Evolutionary conservation across 1,140 invertebrate species (phyloP).

Genomic region (Caenorhabditis remanei): DNA sequence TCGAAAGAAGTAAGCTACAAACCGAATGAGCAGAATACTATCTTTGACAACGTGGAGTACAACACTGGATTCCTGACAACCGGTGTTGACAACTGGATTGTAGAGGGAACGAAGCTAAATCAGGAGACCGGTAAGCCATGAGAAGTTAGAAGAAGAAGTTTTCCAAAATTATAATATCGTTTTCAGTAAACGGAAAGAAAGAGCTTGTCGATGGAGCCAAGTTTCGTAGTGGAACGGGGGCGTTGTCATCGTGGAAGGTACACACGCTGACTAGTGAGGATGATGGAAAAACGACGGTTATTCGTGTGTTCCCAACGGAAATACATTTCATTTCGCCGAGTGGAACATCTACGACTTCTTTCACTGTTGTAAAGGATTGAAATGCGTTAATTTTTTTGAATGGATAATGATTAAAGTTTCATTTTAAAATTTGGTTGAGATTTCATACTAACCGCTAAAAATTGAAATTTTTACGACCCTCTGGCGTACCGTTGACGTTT

Average conservation of each 20-base stretch:
- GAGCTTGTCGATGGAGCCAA: neutral
- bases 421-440: no score
- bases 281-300: neutral
- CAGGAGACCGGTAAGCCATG: neutral
- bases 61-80: constrained; percentile 9
- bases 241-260: neutral
- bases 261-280: neutral
- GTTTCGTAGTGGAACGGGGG: neutral
- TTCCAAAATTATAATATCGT: no score
- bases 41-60: neutral
- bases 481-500: no score
- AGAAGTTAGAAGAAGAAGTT: neutral
- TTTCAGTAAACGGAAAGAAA: neutral
- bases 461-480: no score
- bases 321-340: neutral
- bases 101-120: neutral
- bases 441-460: no score
- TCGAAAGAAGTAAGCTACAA: neutral
- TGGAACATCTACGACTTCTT: neutral
- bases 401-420: no score
- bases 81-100: constrained; percentile 23
- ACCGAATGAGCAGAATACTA: neutral
- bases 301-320: constrained; percentile 4
- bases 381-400: no score
- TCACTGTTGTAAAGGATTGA: neutral